A percentile compares a stretch with the other conserved stretches of the same genome.
These are phyloP conservation scores for Dryobota labecula DNA, from an alignment of 2,888 invertebrate genomes.

Conservation along the genomic window DNA sequence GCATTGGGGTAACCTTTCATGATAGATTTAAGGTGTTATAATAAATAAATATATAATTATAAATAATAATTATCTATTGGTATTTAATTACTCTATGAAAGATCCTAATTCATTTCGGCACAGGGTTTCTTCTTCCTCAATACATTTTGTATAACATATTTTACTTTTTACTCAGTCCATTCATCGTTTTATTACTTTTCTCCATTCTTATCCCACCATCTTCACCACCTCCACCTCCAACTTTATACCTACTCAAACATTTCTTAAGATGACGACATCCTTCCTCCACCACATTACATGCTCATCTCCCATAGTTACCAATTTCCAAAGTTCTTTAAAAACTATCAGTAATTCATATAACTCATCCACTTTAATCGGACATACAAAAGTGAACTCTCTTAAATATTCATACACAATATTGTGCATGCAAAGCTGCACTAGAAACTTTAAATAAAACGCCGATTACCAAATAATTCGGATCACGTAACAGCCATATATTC, in stretches of 20 bases:
- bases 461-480: conserved; percentile 57
- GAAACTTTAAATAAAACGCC: conserved; percentile 54
- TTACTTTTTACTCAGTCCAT: not conserved
- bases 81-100: not conserved
- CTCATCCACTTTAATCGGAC: not conserved
- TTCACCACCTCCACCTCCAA: no score
- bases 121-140: not conserved
- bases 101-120: not conserved
- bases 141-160: not conserved
- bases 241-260: not conserved
- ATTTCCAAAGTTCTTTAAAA: not conserved
- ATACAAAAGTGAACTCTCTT: conserved; percentile 5
- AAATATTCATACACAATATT: conserved; percentile 41
- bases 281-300: no score
- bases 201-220: no score
- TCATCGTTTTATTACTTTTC: not conserved
- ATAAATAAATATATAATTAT: no score
- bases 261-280: not conserved
- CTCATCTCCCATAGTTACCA: not conserved
- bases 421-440: conserved; percentile 37
- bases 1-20: no score
- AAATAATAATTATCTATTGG: not conserved
- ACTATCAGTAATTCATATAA: not conserved
- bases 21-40: no score
- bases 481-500: conserved; percentile 55